Evolutionary conservation across 2,888 invertebrate genomes (phyloP).

Genomic region (Tridacna gigas): DNA sequence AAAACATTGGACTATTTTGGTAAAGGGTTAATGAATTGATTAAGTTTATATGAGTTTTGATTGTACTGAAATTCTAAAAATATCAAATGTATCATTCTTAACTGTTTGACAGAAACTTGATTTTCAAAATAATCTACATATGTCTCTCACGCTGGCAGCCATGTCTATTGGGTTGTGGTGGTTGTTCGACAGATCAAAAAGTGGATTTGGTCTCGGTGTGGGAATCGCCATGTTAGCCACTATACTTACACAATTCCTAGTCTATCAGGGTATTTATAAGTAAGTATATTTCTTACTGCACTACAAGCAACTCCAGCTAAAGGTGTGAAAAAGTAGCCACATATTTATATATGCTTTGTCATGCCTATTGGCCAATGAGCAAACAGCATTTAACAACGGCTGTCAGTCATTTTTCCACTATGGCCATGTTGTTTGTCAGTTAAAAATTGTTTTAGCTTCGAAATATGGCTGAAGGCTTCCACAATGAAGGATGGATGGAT

Average conservation of each 20-base stretch:
- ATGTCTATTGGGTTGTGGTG: constrained; percentile 86
- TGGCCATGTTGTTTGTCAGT: too few relatives aligned
- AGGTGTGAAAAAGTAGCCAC: background rate
- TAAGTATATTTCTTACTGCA: constrained; percentile 66
- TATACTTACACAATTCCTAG: constrained; percentile 84
- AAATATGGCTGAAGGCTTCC: too few relatives aligned
- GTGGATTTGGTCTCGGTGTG: constrained; percentile 85
- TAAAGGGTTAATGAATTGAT: background rate
- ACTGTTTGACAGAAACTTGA: constrained; percentile 83
- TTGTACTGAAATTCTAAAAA: background rate
- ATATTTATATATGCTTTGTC: too few relatives aligned
- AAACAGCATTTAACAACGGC: too few relatives aligned
- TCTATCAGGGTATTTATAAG: constrained; percentile 85
- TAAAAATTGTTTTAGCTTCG: too few relatives aligned
- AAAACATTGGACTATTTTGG: background rate
- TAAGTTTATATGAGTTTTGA: too few relatives aligned
- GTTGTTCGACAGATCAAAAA: constrained; percentile 85
- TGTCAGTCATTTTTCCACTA: too few relatives aligned
- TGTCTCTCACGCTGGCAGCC: constrained; percentile 84
- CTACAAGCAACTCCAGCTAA: background rate
- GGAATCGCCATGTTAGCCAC: constrained; percentile 85
- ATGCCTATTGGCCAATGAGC: too few relatives aligned
- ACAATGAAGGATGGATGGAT: too few relatives aligned
- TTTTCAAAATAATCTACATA: constrained; percentile 85
- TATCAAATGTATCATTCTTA: constrained; percentile 46